These are phyloP conservation scores for Drosophila kuntzei DNA, from an alignment of 2,888 invertebrate genomes.

Conservation along the genomic window DNA sequence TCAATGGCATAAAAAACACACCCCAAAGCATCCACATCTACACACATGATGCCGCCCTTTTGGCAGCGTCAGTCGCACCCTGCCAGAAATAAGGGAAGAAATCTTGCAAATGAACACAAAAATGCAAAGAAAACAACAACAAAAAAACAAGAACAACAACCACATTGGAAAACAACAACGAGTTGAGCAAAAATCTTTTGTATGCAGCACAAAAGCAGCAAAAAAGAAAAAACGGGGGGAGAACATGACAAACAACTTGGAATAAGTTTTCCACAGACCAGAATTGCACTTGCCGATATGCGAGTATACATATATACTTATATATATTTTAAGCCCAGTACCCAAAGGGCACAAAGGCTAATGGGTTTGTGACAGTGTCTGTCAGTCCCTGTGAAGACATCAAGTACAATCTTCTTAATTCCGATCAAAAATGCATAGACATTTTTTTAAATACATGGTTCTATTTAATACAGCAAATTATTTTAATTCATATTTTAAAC, in stretches of 20 bases:
- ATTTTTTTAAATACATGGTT: too few relatives aligned
- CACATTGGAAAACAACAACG: constrained; percentile 56
- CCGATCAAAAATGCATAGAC: too few relatives aligned
- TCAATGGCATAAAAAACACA: constrained; percentile 73
- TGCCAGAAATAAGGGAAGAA: constrained; percentile 77
- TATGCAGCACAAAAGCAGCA: constrained; percentile 76
- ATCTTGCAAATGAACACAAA: constrained; percentile 80
- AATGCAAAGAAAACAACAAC: constrained; percentile 59
- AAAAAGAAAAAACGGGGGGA: constrained; percentile 43
- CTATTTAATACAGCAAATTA: too few relatives aligned
- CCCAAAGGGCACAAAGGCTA: not conserved
- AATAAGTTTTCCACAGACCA: constrained; percentile 56
- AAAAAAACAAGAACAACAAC: constrained; percentile 26
- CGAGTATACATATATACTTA: constrained; percentile 2
- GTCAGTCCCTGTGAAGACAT: too few relatives aligned
- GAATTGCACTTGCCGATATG: constrained; percentile 43
- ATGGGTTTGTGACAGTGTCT: not conserved
- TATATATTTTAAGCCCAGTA: not conserved
- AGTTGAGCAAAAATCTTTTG: constrained; percentile 71
- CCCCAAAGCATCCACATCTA: constrained; percentile 49
- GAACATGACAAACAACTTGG: constrained; percentile 60
- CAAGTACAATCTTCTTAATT: too few relatives aligned
- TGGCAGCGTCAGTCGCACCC: constrained; percentile 54
- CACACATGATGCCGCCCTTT: constrained; percentile 43
- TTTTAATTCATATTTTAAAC: too few relatives aligned